Conservation (phyloP, 1,140 invertebrate genomes). For the Oryctes rhinoceros region DNA sequence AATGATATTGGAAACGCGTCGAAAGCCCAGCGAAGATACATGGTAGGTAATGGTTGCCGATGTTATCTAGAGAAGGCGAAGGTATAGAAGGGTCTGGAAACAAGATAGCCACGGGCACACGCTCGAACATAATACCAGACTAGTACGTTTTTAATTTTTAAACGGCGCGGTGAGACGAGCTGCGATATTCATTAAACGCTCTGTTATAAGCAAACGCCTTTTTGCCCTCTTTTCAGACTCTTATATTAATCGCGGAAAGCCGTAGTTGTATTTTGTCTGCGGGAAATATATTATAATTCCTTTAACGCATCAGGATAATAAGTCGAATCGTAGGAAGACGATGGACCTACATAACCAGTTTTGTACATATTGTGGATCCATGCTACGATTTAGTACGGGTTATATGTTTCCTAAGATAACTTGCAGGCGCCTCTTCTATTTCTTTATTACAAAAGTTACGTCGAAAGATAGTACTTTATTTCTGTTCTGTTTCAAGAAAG, state of each 20-base stretch:
- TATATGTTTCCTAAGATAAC: not conserved
- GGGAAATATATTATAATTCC: slow-evolving; percentile 1
- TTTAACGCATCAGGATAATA: slow-evolving; percentile 22
- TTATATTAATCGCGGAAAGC: slow-evolving; percentile 15
- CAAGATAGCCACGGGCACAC: not conserved
- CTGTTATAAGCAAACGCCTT: not conserved
- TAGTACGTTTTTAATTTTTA: slow-evolving; percentile 37
- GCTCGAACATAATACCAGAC: slow-evolving; percentile 21
- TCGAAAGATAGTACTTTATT: too few relatives aligned
- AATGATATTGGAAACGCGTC: slow-evolving; percentile 9
- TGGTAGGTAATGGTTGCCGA: not conserved
- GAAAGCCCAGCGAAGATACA: slow-evolving; percentile 7
- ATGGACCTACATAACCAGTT: slow-evolving; percentile 2
- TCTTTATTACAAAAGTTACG: too few relatives aligned
- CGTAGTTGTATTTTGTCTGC: slow-evolving; percentile 14
- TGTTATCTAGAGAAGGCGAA: slow-evolving; percentile 18
- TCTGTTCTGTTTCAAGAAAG: too few relatives aligned
- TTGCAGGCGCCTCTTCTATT: too few relatives aligned
- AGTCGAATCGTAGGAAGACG: slow-evolving; percentile 18
- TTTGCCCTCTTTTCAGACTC: not conserved
- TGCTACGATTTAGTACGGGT: slow-evolving; percentile 14
- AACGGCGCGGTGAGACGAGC: slow-evolving; percentile 12
- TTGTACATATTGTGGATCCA: not conserved
- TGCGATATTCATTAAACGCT: slow-evolving; percentile 26
- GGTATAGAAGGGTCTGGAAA: slow-evolving; percentile 24